These are phyloP conservation scores for Python bivittatus DNA, from an alignment of 2,113 vertebrate species.

Conservation along the genomic window DNA sequence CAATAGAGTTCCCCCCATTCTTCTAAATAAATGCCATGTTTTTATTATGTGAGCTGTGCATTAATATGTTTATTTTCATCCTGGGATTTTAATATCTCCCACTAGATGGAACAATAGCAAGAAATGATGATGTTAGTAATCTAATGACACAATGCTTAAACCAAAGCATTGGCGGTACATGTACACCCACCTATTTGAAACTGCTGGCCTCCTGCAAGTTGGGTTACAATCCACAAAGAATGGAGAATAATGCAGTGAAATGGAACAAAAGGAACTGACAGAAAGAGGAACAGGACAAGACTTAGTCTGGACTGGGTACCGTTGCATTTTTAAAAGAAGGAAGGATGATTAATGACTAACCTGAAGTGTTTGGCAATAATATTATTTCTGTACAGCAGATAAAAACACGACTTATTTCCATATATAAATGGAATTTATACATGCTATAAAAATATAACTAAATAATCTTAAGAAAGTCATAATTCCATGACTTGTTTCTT, in stretches of 20 bases:
- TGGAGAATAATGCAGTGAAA: background rate
- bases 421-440: too few species aligned
- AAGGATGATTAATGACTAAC: background rate
- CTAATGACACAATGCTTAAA: constrained; percentile 36
- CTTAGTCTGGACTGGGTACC: background rate
- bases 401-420: background rate
- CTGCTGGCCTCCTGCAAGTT: background rate
- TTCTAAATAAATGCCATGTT: constrained; percentile 51
- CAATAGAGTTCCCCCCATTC: constrained; percentile 36
- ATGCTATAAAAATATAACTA: background rate
- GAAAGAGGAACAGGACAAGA: background rate
- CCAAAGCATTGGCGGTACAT: constrained; percentile 1
- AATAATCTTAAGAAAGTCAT: background rate
- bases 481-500: background rate
- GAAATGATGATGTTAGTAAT: constrained; percentile 23
- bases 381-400: background rate
- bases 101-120: constrained; percentile 35
- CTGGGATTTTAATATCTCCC: constrained; percentile 50
- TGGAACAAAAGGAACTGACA: background rate
- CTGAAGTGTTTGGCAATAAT: background rate
- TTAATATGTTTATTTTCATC: constrained; percentile 38
- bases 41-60: constrained; percentile 31
- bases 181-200: constrained; percentile 18
- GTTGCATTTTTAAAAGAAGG: background rate
- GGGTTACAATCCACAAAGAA: constrained; percentile 39